Base-by-base conservation (phyloP, 2,797 vertebrate genomes). In the Pristis pectinata region DNA sequence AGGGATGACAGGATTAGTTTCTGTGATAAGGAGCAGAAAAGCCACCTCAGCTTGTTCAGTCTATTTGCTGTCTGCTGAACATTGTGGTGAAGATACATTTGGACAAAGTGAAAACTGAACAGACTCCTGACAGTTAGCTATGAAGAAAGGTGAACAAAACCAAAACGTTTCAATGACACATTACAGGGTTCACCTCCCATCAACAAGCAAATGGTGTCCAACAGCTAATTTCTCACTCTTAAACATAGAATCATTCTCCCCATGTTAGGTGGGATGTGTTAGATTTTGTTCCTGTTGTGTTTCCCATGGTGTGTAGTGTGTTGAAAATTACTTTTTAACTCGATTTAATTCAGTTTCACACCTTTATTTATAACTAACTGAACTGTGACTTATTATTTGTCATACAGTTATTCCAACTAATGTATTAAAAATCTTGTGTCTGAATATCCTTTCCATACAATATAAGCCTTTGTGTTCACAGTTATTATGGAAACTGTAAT, bases 301-400 rank as follows among this genome's bases (percentile, higher is more conserved):
- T 91, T 64, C 87, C 87, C 87, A 91, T 15, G 34, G n/a, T 19
- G 19, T 64, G n/a, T 0, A 5, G 87, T 64, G n/a, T 64, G 87
- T 61, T 91, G 87, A 64, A 91, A 91, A 91, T 41, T 89, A 89
- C 53, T 89, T 89, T 89, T n/a, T 37, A 89, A 89, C 56, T 34
- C 59, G 64, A 64, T 64, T 91, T 37, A 37, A 24, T 64, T 91
- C n/a, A 59, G n/a, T 41, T 37, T 91, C 87, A 91, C 87, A 91
- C 87, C 17, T 41, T 37, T 59, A n/a, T 64, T 91, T 91, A n/a
- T 91, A 91, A 91, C 91, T 91, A 91, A 37, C 87, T 0, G n/a
- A 27, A 61, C 85, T 89, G 83, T 11, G 30, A 61, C 59, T 59
- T 91, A 37, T 37, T 37, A 34, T 37, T 74, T 91, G 87, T 64